Conservation (phyloP, 2,888 invertebrate genomes). For the Dione vanillae region DNA sequence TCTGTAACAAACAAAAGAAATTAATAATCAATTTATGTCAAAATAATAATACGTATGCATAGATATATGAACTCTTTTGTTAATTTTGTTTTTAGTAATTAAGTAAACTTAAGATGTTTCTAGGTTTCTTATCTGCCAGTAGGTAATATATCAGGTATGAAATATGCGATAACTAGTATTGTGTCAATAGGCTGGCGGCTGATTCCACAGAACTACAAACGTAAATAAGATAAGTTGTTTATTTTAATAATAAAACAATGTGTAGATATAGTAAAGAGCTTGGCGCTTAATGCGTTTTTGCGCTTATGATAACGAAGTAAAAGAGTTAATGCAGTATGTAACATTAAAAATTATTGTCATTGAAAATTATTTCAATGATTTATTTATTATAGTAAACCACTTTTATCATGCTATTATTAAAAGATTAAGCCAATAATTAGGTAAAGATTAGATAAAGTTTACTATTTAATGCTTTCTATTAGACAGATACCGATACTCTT, state of each 20-base stretch:
- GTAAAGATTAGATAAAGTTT: too few species aligned
- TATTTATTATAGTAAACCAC: too few species aligned
- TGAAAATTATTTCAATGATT: too few species aligned
- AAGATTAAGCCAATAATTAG: too few species aligned
- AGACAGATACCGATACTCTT: too few species aligned
- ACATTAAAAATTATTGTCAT: background rate
- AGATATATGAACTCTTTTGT: background rate
- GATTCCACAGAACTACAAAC: conserved; percentile 53
- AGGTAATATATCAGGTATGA: conserved; percentile 37
- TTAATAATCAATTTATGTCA: background rate
- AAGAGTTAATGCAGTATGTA: background rate
- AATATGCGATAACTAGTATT: conserved; percentile 52
- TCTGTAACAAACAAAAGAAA: conserved; percentile 8
- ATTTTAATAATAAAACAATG: conserved; percentile 38
- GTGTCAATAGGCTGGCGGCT: conserved; percentile 58
- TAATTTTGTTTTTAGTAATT: background rate
- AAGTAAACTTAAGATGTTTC: conserved; percentile 30
- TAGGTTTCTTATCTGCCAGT: conserved; percentile 46
- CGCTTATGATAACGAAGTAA: background rate
- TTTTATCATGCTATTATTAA: too few species aligned
- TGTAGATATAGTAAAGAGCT: conserved; percentile 24
- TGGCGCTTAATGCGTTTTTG: conserved; percentile 1
- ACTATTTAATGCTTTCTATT: too few species aligned
- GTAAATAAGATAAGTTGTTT: conserved; percentile 52
- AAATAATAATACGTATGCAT: background rate